phyloP scores from a whole-genome alignment of 1,140 invertebrate species.

The Venustaconcha ellipsiformis region DNA sequence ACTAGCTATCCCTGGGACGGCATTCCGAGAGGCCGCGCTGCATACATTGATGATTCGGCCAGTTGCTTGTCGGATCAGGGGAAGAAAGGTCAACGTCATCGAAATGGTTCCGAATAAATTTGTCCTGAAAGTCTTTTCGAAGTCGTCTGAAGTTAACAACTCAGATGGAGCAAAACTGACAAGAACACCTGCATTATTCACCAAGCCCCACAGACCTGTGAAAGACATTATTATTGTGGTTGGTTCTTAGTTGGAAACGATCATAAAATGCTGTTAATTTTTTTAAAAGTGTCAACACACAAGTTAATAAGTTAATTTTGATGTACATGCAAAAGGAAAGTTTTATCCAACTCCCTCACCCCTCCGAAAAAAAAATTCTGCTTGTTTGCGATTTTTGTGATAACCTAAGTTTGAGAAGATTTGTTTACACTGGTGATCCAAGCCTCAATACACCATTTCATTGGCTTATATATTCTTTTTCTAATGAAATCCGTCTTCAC shows the following conservation, averaged over 20 bases:
- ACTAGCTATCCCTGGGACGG: conserved; percentile 19
- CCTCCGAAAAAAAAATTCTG: too few relatives aligned
- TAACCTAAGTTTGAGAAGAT: too few relatives aligned
- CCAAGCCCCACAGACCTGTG: conserved; percentile 31
- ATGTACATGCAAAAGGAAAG: too few relatives aligned
- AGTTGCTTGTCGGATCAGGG: conserved; percentile 37
- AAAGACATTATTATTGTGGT: conserved; percentile 14
- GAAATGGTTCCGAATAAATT: conserved; percentile 48
- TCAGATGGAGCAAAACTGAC: conserved; percentile 31
- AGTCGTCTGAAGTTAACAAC: conserved; percentile 41
- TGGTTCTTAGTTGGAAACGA: conserved; percentile 12
- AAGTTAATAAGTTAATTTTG: too few relatives aligned
- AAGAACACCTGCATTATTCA: conserved; percentile 31
- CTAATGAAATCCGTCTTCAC: too few relatives aligned
- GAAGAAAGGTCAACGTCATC: conserved; percentile 44
- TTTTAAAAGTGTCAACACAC: too few relatives aligned
- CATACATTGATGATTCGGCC: conserved; percentile 51
- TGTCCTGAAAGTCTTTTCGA: conserved; percentile 30
- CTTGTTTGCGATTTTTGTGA: too few relatives aligned
- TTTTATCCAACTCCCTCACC: too few relatives aligned
- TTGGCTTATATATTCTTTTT: too few relatives aligned
- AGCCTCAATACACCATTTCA: too few relatives aligned
- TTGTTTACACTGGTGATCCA: too few relatives aligned
- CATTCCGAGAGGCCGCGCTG: conserved; percentile 33
- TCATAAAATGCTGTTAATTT: not conserved